Base-by-base conservation (phyloP, 2,113 vertebrate species). In the Gobiocypris rarus region DNA sequence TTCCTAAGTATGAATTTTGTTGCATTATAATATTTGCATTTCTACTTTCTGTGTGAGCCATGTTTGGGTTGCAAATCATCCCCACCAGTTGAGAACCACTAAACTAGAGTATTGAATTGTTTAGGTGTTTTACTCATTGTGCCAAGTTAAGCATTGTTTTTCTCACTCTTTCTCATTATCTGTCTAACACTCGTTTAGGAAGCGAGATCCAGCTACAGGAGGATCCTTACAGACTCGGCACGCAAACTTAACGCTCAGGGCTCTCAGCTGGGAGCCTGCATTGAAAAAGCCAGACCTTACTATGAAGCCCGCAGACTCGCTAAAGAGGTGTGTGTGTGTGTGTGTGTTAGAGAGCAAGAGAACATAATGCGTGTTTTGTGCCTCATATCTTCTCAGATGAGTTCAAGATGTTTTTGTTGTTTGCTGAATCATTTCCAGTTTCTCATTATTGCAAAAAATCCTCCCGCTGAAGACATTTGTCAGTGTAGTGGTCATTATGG, bases 201-300 rank as follows among this genome's bases (percentile, higher is more conserved):
- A n/a, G 96, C 96, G 43, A 93, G 96, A 19, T 96, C 95, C 31
- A 95, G 95, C 17, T 98, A 98, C 80, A 93, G 97, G 78, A 95
- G 94, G 84, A 96, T 97, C 84, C 95, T 98, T 1, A 96, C 96
- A 0, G 97, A 98, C 54, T 97, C 97, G 0, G 96, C 97, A 0
- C 90, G 97, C 87, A 97, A 95, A 69, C 94, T 97, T 15, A 97
- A 97, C 1, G 90, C 94, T 0, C 96, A 96, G 87, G 95, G 95
- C 48, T 96, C 96, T 13, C 95, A 97, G 10, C 83, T 97, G 1
- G 97, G 97, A 4, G 92, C 93, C 73, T 97, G 96, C 88, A 97
- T 97, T 0, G 97, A 97, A 81, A 97, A 96, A 86, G 97, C 97
- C 0, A 92, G 97, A 9, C 97, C 97, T 0, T 98, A 98, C 89